Conservation (phyloP, 2,797 vertebrate genomes). For the Gastrophryne carolinensis region DNA sequence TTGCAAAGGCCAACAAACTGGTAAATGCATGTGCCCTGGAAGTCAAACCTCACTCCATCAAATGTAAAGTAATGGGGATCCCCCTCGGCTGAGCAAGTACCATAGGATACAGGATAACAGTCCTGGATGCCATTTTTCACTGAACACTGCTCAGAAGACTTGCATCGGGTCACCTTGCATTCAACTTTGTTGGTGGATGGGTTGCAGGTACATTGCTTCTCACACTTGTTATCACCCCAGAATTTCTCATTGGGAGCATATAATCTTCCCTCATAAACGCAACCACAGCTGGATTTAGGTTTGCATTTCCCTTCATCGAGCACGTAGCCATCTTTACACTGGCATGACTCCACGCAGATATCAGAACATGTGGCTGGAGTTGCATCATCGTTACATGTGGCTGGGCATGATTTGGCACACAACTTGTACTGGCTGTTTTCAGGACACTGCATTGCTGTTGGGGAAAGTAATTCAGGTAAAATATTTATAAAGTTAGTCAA, state of each 20-base stretch:
- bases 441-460: slow-evolving; percentile 63
- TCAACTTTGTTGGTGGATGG: slow-evolving; percentile 53
- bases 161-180: slow-evolving; percentile 67
- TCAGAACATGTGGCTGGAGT: slow-evolving; percentile 58
- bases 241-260: slow-evolving; percentile 70
- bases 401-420: slow-evolving; percentile 72
- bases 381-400: slow-evolving; percentile 67
- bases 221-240: slow-evolving; percentile 72
- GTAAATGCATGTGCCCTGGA: slow-evolving; percentile 54
- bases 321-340: slow-evolving; percentile 71
- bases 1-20: slow-evolving; percentile 48
- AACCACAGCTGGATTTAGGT: slow-evolving; percentile 69
- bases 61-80: slow-evolving; percentile 52
- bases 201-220: slow-evolving; percentile 70
- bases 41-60: slow-evolving; percentile 51
- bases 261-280: slow-evolving; percentile 67
- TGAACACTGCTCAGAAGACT: slow-evolving; percentile 59
- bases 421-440: slow-evolving; percentile 77
- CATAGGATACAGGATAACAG: slow-evolving; percentile 61
- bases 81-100: slow-evolving; percentile 59
- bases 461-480: not conserved
- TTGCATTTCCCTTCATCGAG: slow-evolving; percentile 73
- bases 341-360: slow-evolving; percentile 75
- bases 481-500: too few species aligned
- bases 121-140: slow-evolving; percentile 64